Evolutionary conservation across 2,113 vertebrate genomes (phyloP), one percentile per base, ranked within the genome.

Genomic region (Callorhinus ursinus): DNA sequence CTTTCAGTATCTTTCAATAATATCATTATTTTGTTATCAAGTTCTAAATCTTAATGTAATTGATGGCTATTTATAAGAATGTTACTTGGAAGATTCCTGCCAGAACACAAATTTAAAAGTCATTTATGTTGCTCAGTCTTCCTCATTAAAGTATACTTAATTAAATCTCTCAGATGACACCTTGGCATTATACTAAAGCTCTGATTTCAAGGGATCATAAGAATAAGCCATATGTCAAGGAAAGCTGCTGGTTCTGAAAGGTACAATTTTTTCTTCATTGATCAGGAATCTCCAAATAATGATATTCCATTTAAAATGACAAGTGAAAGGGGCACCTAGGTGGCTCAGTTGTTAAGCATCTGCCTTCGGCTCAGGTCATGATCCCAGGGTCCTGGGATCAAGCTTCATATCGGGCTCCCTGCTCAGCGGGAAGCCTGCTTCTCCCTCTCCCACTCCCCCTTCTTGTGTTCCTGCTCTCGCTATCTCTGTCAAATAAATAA

Each of bases 81-180:
- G 33, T 93, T 93, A 74, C 57, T 82, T 90, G 19, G 26, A 89
- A 28, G 49, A 82, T 86, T 94, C 96, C 5, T 92, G 72, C 42
- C 24, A 61, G 74, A 63, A 94, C 21, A 96, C 69, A 96, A 94
- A 89, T 92, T 97, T 89, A 81, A 39, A 93, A 92, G 59, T 92
- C 63, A 92, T 84, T 94, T 72, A 84, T 71, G 28, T 61, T 91
- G 21, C 36, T 80, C 31, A 91, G 53, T 81, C 53, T 86, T 95
- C 57, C 69, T 90, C 42, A 86, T 69, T 90, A 76, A 96, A 92
- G 51, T 18, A 82, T 13, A 92, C 16, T n/a, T 95, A 67, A 85
- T 88, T 81, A 93, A 85, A 96, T 86, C n/a, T 65, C 72, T n/a
- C 46, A 93, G 16, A 85, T 10, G 69, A 36, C 28, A 90, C 15